Percentiles rank a stretch among this genome's conserved stretches.
phyloP scores from a whole-genome alignment of 2,113 vertebrate species.

The Aegithalos caudatus region DNA sequence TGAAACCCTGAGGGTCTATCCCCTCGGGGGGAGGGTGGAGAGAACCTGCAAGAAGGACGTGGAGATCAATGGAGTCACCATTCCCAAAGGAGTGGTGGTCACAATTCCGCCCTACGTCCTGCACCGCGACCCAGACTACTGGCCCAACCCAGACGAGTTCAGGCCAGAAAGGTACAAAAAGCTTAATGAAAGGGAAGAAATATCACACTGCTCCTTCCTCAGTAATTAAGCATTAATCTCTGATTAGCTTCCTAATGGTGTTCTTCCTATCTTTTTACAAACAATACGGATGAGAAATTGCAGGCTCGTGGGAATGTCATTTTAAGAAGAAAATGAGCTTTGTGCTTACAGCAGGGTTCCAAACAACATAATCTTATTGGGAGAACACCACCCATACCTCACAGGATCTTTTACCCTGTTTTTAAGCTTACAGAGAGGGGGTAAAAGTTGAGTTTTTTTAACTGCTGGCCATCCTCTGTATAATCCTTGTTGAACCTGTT shows the following conservation, averaged over 20 bases:
- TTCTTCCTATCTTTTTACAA: constrained; percentile 18
- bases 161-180: constrained; percentile 82
- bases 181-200: background rate
- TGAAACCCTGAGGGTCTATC: constrained; percentile 77
- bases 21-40: constrained; percentile 73
- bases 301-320: background rate
- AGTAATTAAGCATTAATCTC: constrained; percentile 31
- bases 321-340: constrained; percentile 4
- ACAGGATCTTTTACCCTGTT: background rate
- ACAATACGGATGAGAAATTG: background rate
- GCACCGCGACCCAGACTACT: constrained; percentile 68
- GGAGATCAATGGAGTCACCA: constrained; percentile 78
- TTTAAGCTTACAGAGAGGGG: background rate
- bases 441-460: background rate
- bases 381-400: background rate
- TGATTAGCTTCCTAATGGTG: constrained; percentile 15
- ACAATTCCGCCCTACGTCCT: constrained; percentile 65
- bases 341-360: background rate
- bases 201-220: background rate
- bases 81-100: constrained; percentile 75
- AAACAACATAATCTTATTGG: background rate
- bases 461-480: background rate
- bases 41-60: constrained; percentile 77
- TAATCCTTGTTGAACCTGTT: background rate
- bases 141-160: constrained; percentile 80